phyloP scores from a whole-genome alignment of 2,888 invertebrate species.

The Sclerodermus sp. region DNA sequence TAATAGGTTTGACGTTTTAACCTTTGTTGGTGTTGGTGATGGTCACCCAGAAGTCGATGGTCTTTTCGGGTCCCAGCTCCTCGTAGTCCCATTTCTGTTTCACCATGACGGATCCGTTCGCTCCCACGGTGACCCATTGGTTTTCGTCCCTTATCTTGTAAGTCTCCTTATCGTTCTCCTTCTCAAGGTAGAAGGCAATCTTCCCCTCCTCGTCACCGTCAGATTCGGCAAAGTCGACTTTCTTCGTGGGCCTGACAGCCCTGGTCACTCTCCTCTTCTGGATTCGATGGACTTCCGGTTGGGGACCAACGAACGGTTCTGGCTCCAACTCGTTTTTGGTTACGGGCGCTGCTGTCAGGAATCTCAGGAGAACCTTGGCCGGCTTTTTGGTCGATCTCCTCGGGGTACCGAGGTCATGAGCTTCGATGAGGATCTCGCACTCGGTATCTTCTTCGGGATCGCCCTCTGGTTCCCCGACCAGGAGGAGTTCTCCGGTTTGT shows the following conservation, averaged over 20 bases:
- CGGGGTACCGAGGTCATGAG: conserved; percentile 80
- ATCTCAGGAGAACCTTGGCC: conserved; percentile 77
- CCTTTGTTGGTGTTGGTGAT: conserved; percentile 88
- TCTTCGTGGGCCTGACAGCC: conserved; percentile 91
- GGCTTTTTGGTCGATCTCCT: conserved; percentile 71
- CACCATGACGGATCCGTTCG: conserved; percentile 88
- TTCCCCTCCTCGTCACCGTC: conserved; percentile 88
- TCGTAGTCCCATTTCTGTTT: conserved; percentile 98
- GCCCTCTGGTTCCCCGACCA: conserved; percentile 76
- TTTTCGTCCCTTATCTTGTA: conserved; percentile 93
- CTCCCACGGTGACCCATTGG: conserved; percentile 90
- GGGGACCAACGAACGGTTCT: not conserved
- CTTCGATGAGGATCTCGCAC: conserved; percentile 74
- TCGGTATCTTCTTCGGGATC: conserved; percentile 62
- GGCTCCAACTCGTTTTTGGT: conserved; percentile 1
- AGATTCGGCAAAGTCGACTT: conserved; percentile 88
- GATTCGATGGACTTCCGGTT: conserved; percentile 52
- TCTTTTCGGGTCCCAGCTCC: conserved; percentile 90
- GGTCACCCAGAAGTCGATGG: conserved; percentile 94
- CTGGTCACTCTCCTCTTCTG: conserved; percentile 67
- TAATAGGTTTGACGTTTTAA: conserved; percentile 53
- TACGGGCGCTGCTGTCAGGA: conserved; percentile 57
- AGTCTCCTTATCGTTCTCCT: conserved; percentile 88
- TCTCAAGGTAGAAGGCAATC: conserved; percentile 86
- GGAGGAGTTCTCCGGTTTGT: conserved; percentile 86